phyloP scores from a whole-genome alignment of 2,797 vertebrate species.

The Babyrousa celebensis region DNA sequence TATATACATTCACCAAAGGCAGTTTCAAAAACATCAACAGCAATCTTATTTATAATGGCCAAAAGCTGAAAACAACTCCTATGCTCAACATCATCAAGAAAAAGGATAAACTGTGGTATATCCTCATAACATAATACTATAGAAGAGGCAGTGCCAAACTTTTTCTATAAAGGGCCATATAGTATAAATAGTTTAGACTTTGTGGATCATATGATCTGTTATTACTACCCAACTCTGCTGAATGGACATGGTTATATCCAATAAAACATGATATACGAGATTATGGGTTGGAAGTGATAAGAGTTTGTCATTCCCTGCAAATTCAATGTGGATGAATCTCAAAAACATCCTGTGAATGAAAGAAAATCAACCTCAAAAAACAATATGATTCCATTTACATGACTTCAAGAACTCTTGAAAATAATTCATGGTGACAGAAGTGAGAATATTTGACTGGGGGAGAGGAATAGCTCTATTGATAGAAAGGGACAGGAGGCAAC shows the following conservation, averaged over 20 bases:
- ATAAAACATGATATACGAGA: background rate
- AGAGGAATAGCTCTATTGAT: accelerated
- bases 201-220: background rate
- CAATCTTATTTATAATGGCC: slow-evolving; percentile 5
- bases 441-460: background rate
- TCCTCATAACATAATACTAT: background rate
- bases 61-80: slow-evolving; percentile 3
- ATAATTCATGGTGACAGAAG: background rate
- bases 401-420: slow-evolving; percentile 46
- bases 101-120: background rate
- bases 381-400: background rate
- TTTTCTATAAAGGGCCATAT: background rate
- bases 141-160: background rate
- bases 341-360: slow-evolving; percentile 25
- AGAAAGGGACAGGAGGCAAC: background rate
- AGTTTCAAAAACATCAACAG: background rate
- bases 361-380: background rate
- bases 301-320: background rate
- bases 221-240: background rate
- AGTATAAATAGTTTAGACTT: slow-evolving; percentile 19
- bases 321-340: background rate
- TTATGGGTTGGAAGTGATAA: background rate
- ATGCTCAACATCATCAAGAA: background rate
- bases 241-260: background rate
- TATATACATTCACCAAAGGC: background rate